Evolutionary conservation across 2,888 invertebrate species (phyloP), one percentile per base, ranked within the genome.

Genomic region (Chaetogeoica ovagalla): DNA sequence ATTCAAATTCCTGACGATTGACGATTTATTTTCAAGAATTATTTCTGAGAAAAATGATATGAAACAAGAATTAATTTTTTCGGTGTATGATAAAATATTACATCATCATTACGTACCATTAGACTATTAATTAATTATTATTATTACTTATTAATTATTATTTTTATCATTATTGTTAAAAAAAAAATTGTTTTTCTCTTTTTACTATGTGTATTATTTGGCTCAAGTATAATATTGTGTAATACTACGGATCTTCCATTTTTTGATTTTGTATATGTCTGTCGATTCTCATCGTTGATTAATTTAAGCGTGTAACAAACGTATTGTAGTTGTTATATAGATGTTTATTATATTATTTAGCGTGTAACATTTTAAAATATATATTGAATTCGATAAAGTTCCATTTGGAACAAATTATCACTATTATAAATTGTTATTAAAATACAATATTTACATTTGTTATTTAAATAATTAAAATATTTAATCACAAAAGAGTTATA

Each of bases 231-330:
- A 68, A 68, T 59, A 73, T 55, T n/a, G n/a, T 77, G 59, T 79
- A 79, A 79, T 70, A 62, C 62, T 69, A 70, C 52, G n/a, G 77
- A 79, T 79, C 77, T 79, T 79, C 69, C 77, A 79, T n/a, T 70
- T 70, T 70, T 79, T 79, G 70, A 62, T 79, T 69, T 69, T 69
- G 59, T 77, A 63, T 74, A 48, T 70, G 52, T 70, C 21, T 62
- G 21, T 79, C 62, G 55, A 69, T 77, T 70, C 62, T 77, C 62
- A 69, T 69, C 5, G 19, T 79, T 79, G 62, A 79, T 57, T 23
- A 66, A 65, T 66, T 13, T 76, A 76, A 76, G 48, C 60, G n/a
- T 76, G 30, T 68, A 68, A 55, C 74, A 63, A 57, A 75, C 57
- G 57, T 65, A 66, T 57, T 66, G 39, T 75, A 75, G 75, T 13